Evolutionary conservation across 2,888 invertebrate genomes (phyloP), one percentile per base, ranked within the genome.

Genomic region (Listrodromus nycthemerus): DNA sequence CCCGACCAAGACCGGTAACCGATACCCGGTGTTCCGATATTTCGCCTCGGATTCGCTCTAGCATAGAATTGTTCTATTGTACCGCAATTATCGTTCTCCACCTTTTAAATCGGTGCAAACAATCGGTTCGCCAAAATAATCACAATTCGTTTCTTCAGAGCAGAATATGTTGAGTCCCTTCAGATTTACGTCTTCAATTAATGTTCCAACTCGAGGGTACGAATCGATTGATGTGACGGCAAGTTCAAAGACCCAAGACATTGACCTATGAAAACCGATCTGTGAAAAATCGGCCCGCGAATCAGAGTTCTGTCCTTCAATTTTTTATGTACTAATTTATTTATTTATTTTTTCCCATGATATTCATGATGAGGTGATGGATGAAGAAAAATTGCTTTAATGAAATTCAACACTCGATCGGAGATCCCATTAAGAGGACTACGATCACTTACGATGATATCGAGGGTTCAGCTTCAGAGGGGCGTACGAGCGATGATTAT

Each of bases 1-100:
- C 83, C 58, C 63, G 52, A 16, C 4, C 55, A 65, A 21, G 13
- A 61, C 63, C 16, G 55, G 77, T 52, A 55, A 67, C 13, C 21
- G 41, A 67, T 67, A 55, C 27, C 55, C 48, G 48, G 74, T 74
- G 5, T 63, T 61, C 61, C 21, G 27, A 41, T 63, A 24, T 48
- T 48, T 13, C 33, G n/a, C 41, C 37, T 61, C 5, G 2, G 55
- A 21, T n/a, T 50, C 58, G 52, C 48, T n/a, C 24, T 50, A 8
- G n/a, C 45, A 45, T 37, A 3, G 21, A 71, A 58, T 55, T 37
- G 71, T 71, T 71, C 55, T 58, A 37, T 71, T 24, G 16, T 2
- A 67, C 37, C 30, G 21, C 52, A 33, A 27, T 48, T 30, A 37
- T 41, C 21, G 24, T 7, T 4, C 6, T 19, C 21, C 21, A 41